Base-by-base conservation (phyloP, 2,888 invertebrate species). In the Lepidocyrtinus sp. region DNA sequence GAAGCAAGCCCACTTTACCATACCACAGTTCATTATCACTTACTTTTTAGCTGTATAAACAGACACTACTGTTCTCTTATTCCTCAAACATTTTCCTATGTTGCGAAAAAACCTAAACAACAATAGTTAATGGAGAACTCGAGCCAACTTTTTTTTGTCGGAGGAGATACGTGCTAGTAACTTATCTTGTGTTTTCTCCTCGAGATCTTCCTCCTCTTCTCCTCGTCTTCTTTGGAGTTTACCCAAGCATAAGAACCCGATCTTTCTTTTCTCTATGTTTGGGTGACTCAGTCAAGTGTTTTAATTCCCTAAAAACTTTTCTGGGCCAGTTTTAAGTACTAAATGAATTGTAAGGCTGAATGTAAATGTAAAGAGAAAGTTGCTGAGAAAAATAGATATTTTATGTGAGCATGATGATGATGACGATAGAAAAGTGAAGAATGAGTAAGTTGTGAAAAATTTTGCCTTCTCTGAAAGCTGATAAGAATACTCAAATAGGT, bases 271-370 rank as follows among this genome's bases (percentile, higher is more conserved):
- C n/a, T n/a, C n/a, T n/a, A n/a, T n/a, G n/a, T n/a, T n/a, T 46
- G 45, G 69, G 69, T 69, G 69, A 69, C 36, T 50, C 69, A 69
- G 69, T 69, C 69, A 69, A 69, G 69, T 69, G 69, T 69, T 69
- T 69, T 55, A 69, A 69, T 69, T 69, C 55, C n/a, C n/a, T n/a
- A n/a, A n/a, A n/a, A 69, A 69, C 50, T 69, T 26, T n/a, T n/a
- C 19, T 55, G 19, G 69, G 55, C 69, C 25, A 25, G 55, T 55
- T 55, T 69, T 69, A 69, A 69, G 69, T 26, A 55, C n/a, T n/a
- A n/a, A n/a, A 55, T 59, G 55, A 69, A 69, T 69, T 69, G 69
- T 69, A n/a, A n/a, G 69, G 69, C 22, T 69, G 55, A 69, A 69
- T 69, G 19, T 61, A 61, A 15, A 17, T 17, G 61, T 17, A 61